Conservation (phyloP, 2,113 vertebrate species). For the Pseudopodoces humilis region DNA sequence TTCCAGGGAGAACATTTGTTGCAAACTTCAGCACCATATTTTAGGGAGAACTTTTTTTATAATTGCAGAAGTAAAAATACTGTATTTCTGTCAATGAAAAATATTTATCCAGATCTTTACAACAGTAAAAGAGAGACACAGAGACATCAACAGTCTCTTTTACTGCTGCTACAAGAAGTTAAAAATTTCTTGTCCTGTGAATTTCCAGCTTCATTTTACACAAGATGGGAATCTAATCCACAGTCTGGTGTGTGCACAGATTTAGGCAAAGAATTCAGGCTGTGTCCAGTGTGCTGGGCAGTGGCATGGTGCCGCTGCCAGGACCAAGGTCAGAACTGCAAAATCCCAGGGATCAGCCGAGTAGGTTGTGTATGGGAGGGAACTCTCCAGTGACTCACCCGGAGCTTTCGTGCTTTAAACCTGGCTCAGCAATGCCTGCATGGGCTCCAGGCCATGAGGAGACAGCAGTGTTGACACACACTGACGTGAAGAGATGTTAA, state of each 20-base stretch:
- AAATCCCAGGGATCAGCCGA: neutral
- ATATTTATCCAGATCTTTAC: fast-evolving
- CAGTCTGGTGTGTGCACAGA: neutral
- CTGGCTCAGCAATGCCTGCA: neutral
- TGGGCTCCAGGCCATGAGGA: neutral
- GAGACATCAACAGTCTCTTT: neutral
- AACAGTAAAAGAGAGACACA: neutral
- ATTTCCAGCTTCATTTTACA: neutral
- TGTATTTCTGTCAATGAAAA: neutral
- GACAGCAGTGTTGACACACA: constrained; percentile 15
- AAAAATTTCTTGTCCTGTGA: neutral
- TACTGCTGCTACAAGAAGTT: neutral
- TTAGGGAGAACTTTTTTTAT: neutral
- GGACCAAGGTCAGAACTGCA: neutral
- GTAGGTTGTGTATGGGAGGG: neutral
- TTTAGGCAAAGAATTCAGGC: neutral
- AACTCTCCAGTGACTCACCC: neutral
- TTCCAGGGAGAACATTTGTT: neutral
- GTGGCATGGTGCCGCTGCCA: neutral
- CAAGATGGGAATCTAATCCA: neutral
- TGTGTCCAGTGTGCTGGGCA: neutral
- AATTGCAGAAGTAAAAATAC: neutral
- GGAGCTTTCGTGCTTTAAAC: neutral
- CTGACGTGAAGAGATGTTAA: constrained; percentile 11
- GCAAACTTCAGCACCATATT: fast-evolving